phyloP scores from a whole-genome alignment of 1,140 invertebrate genomes.

The Lucilia sericata region DNA sequence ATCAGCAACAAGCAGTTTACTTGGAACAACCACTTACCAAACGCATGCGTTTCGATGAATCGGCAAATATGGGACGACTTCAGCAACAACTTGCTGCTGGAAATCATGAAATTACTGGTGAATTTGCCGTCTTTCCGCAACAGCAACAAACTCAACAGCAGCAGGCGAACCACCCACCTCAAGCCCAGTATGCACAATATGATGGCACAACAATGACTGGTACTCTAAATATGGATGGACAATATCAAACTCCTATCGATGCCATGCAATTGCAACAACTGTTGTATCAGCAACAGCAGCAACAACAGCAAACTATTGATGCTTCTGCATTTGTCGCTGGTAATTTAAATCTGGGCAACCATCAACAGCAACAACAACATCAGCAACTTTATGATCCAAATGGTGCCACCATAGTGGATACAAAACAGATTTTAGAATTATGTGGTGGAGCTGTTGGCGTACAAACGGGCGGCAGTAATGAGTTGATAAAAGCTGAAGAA shows the following conservation, averaged over 20 bases:
- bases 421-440: constrained; percentile 46
- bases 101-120: constrained; percentile 37
- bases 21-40: constrained; percentile 51
- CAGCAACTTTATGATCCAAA: constrained; percentile 41
- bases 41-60: constrained; percentile 60
- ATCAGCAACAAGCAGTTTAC: constrained; percentile 46
- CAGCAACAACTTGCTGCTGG: constrained; percentile 22
- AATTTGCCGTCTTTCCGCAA: constrained; percentile 48
- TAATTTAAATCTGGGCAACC: constrained; percentile 30
- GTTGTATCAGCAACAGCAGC: constrained; percentile 61
- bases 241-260: constrained; percentile 58
- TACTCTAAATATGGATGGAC: constrained; percentile 34
- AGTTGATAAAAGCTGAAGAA: neutral
- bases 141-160: constrained; percentile 48
- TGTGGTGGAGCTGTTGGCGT: constrained; percentile 34
- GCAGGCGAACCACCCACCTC: neutral
- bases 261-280: constrained; percentile 61
- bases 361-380: constrained; percentile 35
- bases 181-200: constrained; percentile 49
- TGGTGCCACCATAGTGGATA: constrained; percentile 33
- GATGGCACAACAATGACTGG: constrained; percentile 52
- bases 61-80: neutral
- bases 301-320: constrained; percentile 50
- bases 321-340: neutral
- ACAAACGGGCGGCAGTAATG: neutral